phyloP scores from a whole-genome alignment of 2,888 invertebrate species.

The Drosophila prolongata region DNA sequence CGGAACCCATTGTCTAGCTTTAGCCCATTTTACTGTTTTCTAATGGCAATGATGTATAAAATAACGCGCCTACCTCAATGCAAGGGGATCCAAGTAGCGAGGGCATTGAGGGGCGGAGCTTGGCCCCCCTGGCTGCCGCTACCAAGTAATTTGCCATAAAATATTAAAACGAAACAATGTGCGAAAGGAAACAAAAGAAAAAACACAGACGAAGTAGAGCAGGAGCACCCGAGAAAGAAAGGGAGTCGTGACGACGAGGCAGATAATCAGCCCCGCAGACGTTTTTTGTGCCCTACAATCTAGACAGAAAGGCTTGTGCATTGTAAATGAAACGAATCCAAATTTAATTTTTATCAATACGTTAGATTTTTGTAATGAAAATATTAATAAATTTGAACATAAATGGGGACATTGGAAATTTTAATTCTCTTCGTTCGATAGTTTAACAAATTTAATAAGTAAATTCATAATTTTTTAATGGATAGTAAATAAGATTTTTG shows the following conservation, averaged over 20 bases:
- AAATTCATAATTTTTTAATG: no score
- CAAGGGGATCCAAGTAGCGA: neutral
- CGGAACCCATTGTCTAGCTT: conserved; percentile 10
- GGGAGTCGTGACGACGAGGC: conserved; percentile 10
- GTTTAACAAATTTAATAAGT: neutral
- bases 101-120: conserved; percentile 1
- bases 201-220: conserved; percentile 24
- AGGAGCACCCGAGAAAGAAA: neutral
- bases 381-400: no score
- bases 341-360: no score
- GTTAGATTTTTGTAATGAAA: no score
- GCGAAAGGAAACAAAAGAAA: conserved; percentile 70
- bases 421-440: no score
- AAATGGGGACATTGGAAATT: no score
- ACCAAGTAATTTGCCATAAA: conserved; percentile 65
- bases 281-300: conserved; percentile 51
- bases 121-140: neutral
- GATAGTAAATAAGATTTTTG: no score
- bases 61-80: conserved; percentile 66
- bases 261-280: conserved; percentile 67
- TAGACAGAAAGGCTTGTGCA: conserved; percentile 1
- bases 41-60: conserved; percentile 71
- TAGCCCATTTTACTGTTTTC: conserved; percentile 56
- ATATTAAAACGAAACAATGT: conserved; percentile 76
- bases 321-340: neutral